Base-by-base conservation (phyloP, 2,113 vertebrate species). In the Gadus macrocephalus region DNA sequence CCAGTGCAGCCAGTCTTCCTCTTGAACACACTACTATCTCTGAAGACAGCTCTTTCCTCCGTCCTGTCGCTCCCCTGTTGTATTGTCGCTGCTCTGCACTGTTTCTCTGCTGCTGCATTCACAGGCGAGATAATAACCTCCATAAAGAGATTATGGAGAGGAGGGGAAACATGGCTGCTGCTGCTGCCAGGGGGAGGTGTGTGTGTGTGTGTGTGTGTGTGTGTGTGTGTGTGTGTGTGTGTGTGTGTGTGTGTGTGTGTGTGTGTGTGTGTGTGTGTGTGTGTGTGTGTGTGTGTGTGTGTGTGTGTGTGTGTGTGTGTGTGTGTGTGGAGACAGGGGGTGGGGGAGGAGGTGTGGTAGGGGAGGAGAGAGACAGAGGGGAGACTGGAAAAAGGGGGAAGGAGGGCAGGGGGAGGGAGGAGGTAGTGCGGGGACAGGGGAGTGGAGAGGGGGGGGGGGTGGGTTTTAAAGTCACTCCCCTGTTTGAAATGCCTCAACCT, bases 381-480 rank as follows among this genome's bases (percentile, higher is more conserved):
- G 64, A 35, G 31, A 35, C 31, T 35, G 31, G 31, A 35, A 7
- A 35, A 35, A 35, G 31, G 31, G 31, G 31, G 31, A n/a, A 5
- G 17, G 27, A 28, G 27, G 62, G 35, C 25, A 25, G 25, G 25
- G 27, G 27, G 62, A 35, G 15, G 17, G 62, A 28, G 27, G 62
- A 63, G 19, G 14, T 16, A 20, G 15, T 11, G 15, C 20, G 11
- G 20, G 4, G 3, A 35, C 31, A 63, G 20, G 15, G 62, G 62
- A 27, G 25, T 22, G 15, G 63, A 64, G 69, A 62, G 42, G 62
- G 67, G 75, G 27, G 64, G 35, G 75, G 27, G 64, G 35, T 72
- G 8, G 71, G 64, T 82, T 64, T 84, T 82, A 72, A 83, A 91
- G 86, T 87, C 83, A 82, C 79, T 78, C 81, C 73, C 86, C 2